These are phyloP conservation scores for Serilophus lunatus DNA, from an alignment of 2,113 vertebrate genomes.

Conservation along the genomic window DNA sequence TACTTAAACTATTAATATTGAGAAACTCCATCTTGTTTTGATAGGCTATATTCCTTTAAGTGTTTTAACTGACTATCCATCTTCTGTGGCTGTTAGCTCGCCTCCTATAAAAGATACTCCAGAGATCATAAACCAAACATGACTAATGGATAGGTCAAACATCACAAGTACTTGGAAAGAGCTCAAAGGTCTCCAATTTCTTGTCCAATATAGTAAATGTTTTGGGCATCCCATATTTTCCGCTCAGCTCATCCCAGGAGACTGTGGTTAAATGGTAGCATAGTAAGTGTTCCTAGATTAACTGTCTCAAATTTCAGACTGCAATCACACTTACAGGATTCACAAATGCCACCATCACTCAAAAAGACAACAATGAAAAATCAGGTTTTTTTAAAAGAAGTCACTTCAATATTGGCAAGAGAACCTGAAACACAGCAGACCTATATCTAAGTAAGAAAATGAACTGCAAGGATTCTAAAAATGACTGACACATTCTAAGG, in stretches of 20 bases:
- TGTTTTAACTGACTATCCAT: background rate
- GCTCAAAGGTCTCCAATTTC: background rate
- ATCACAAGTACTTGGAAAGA: constrained; percentile 26
- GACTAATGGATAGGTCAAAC: constrained; percentile 34
- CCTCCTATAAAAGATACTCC: background rate
- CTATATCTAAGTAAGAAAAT: background rate
- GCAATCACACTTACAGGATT: background rate
- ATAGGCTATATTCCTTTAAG: background rate
- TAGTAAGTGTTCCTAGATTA: constrained; percentile 19
- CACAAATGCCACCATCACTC: background rate
- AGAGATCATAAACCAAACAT: background rate
- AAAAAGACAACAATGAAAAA: background rate
- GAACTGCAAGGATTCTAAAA: background rate
- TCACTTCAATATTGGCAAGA: background rate
- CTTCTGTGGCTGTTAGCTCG: background rate
- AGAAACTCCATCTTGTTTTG: background rate
- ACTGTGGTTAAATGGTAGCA: background rate
- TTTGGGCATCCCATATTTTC: constrained; percentile 25
- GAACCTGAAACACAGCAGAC: background rate
- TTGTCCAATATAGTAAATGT: background rate
- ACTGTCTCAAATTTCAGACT: background rate
- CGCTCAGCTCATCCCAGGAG: background rate
- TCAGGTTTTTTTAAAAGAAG: background rate
- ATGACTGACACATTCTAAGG: background rate
- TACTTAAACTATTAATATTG: background rate